Percentiles rank a stretch among this genome's conserved stretches.
These are phyloP conservation scores for Cataglyphis livida DNA, from an alignment of 2,888 invertebrate genomes.

Conservation along the genomic window DNA sequence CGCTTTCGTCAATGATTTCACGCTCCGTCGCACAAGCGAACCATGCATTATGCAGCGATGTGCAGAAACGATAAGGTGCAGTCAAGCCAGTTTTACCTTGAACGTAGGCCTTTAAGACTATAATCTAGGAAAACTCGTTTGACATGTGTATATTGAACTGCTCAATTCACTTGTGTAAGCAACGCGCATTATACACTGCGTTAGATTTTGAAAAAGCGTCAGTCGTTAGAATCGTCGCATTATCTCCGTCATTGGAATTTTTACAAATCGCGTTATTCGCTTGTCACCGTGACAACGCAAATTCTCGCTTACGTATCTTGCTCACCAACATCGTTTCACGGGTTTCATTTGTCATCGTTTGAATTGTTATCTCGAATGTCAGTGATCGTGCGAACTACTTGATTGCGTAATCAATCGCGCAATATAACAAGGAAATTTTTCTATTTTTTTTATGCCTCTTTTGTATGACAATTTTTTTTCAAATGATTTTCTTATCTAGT, in stretches of 20 bases:
- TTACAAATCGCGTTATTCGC: conserved; percentile 37
- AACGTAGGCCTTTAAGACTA: conserved; percentile 70
- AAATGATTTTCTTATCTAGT: neutral
- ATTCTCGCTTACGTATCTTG: conserved; percentile 10
- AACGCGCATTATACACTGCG: conserved; percentile 1
- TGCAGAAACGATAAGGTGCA: conserved; percentile 65
- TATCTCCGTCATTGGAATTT: conserved; percentile 33
- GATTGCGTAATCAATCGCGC: conserved; percentile 28
- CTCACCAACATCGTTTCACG: conserved; percentile 13
- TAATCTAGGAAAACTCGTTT: conserved; percentile 73
- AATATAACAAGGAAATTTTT: neutral
- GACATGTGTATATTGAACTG: conserved; percentile 40
- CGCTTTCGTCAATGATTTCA: conserved; percentile 78
- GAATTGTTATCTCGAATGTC: conserved; percentile 35
- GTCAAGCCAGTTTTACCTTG: conserved; percentile 68
- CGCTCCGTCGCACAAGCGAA: conserved; percentile 73
- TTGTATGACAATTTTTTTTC: neutral
- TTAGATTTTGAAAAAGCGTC: conserved; percentile 31
- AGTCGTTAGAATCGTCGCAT: neutral
- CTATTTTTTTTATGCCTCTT: neutral
- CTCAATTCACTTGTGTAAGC: conserved; percentile 32
- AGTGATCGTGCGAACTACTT: conserved; percentile 4
- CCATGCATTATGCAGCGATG: conserved; percentile 69
- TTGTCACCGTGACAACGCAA: conserved; percentile 38
- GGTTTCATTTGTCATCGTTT: conserved; percentile 44